These are phyloP conservation scores for Tetramorium simillimum DNA, from an alignment of 1,140 invertebrate species.

Conservation along the genomic window DNA sequence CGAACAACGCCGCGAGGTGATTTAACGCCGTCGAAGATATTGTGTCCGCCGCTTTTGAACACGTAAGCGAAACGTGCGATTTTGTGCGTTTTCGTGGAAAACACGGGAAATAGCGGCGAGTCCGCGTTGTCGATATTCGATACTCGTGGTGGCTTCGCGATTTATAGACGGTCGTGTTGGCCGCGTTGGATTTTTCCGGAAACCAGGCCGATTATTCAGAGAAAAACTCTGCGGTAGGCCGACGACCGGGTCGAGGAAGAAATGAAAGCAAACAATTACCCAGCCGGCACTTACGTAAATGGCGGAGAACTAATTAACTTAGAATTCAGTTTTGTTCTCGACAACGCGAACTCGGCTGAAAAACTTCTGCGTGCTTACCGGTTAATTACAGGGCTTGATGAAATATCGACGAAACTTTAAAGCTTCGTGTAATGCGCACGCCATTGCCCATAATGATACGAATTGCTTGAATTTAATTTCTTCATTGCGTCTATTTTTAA, in stretches of 20 bases:
- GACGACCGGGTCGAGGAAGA: constrained; percentile 31
- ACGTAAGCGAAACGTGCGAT: constrained; percentile 47
- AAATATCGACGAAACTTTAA: constrained; percentile 56
- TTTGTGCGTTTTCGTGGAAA: constrained; percentile 64
- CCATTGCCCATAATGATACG: constrained; percentile 55
- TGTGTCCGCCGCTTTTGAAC: constrained; percentile 32
- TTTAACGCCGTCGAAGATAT: constrained; percentile 60
- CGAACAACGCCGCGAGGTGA: constrained; percentile 55
- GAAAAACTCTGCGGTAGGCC: constrained; percentile 55
- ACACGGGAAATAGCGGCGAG: constrained; percentile 64
- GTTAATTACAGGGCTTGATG: constrained; percentile 56
- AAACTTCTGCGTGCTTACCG: constrained; percentile 55
- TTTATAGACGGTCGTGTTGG: constrained; percentile 29
- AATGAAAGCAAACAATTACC: constrained; percentile 66
- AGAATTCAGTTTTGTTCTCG: constrained; percentile 66
- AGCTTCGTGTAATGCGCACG: constrained; percentile 55
- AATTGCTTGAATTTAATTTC: constrained; percentile 52
- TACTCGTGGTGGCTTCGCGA: constrained; percentile 46
- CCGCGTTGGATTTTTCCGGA: constrained; percentile 13
- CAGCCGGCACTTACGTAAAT: constrained; percentile 61
- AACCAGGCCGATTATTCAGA: constrained; percentile 57
- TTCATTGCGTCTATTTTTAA: constrained; percentile 43
- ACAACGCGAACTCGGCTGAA: constrained; percentile 54
- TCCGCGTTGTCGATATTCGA: constrained; percentile 68
- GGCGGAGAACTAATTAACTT: constrained; percentile 64